Evolutionary conservation across 2,113 vertebrate species (phyloP).

Genomic region (Embiotoca jacksoni): DNA sequence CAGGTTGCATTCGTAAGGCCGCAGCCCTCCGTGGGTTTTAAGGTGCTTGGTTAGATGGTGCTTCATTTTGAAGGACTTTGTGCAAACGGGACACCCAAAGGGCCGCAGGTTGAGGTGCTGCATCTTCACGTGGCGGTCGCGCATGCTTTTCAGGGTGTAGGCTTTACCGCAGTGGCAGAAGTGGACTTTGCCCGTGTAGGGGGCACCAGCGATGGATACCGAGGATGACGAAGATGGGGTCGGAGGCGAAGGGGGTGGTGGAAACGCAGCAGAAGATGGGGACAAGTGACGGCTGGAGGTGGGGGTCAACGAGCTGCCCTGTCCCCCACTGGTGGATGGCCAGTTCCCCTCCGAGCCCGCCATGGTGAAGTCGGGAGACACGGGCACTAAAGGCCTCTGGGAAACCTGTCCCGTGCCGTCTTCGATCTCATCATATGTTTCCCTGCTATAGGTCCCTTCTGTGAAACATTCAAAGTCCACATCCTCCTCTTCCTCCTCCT

Average conservation of each 20-base stretch:
- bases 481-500: slow-evolving; percentile 72
- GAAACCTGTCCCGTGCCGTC: slow-evolving; percentile 84
- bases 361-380: slow-evolving; percentile 77
- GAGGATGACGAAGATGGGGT: slow-evolving; percentile 82
- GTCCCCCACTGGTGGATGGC: slow-evolving; percentile 53
- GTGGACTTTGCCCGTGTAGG: slow-evolving; percentile 83
- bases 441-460: slow-evolving; percentile 64
- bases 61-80: slow-evolving; percentile 89
- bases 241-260: slow-evolving; percentile 63
- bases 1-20: slow-evolving; percentile 83
- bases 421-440: slow-evolving; percentile 83
- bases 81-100: slow-evolving; percentile 85
- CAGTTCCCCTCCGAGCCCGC: slow-evolving; percentile 71
- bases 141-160: slow-evolving; percentile 88
- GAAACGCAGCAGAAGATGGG: slow-evolving; percentile 68
- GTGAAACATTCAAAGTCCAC: slow-evolving; percentile 74
- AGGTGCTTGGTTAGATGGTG: slow-evolving; percentile 88
- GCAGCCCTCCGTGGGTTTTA: slow-evolving; percentile 85
- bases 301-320: slow-evolving; percentile 47
- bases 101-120: slow-evolving; percentile 87
- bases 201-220: slow-evolving; percentile 70
- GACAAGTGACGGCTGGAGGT: slow-evolving; percentile 65
- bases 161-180: slow-evolving; percentile 88
- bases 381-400: slow-evolving; percentile 79
- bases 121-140: slow-evolving; percentile 88